A percentile compares a stretch with the other conserved stretches of the same genome.
phyloP scores from a whole-genome alignment of 2,113 vertebrate species.

The Noturus placidus region DNA sequence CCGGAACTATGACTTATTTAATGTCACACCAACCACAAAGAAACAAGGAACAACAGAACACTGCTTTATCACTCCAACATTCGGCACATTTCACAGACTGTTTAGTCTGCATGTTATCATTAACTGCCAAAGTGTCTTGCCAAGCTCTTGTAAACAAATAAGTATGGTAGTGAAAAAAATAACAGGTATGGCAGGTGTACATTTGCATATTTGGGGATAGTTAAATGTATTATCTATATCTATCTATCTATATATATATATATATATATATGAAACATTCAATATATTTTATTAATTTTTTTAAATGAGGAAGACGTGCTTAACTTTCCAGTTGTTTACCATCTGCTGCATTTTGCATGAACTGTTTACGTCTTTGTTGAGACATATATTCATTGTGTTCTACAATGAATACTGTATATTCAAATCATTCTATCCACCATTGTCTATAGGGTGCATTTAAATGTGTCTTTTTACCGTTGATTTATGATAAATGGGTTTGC shows the following conservation, averaged over 20 bases:
- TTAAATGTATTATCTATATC: neutral
- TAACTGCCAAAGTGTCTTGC: slow-evolving; percentile 38
- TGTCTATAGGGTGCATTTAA: neutral
- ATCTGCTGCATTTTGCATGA: slow-evolving; percentile 26
- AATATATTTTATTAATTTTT: neutral
- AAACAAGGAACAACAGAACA: neutral
- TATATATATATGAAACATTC: neutral
- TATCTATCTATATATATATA: neutral
- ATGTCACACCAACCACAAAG: slow-evolving; percentile 5
- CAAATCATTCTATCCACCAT: neutral
- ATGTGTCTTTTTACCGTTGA: neutral
- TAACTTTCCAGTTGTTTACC: neutral
- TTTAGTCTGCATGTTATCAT: slow-evolving; percentile 38
- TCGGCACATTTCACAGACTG: slow-evolving; percentile 32
- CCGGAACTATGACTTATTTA: neutral
- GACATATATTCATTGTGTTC: neutral
- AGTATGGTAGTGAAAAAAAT: neutral
- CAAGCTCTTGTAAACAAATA: slow-evolving; percentile 12
- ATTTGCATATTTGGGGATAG: slow-evolving; percentile 22
- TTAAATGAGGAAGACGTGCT: neutral
- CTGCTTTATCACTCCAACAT: slow-evolving; percentile 38
- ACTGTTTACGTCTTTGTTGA: slow-evolving; percentile 21
- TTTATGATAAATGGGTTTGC: slow-evolving; percentile 29
- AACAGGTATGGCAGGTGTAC: neutral
- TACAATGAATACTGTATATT: neutral